Evolutionary conservation across 2,888 invertebrate genomes (phyloP).

Genomic region (Tenthredo notha): DNA sequence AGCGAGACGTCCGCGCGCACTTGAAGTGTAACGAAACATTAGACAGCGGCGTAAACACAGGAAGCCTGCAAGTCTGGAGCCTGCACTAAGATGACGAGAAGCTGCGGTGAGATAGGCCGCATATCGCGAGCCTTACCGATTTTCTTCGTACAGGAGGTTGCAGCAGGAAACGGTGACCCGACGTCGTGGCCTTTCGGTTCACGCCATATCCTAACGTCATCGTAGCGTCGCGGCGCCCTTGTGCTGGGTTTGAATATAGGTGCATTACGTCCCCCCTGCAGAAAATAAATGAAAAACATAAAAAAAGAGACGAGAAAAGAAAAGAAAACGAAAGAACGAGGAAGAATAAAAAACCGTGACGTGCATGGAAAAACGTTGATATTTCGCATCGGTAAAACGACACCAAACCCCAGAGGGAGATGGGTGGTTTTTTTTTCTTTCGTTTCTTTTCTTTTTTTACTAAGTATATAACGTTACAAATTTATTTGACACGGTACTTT

Average conservation of each 20-base stretch:
- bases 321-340: neutral
- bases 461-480: slow-evolving; percentile 61
- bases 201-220: slow-evolving; percentile 54
- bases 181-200: slow-evolving; percentile 30
- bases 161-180: slow-evolving; percentile 66
- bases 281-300: neutral
- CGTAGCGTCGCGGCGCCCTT: slow-evolving; percentile 1
- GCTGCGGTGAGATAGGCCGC: neutral
- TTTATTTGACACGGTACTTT: slow-evolving; percentile 54
- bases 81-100: slow-evolving; percentile 56
- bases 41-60: slow-evolving; percentile 68
- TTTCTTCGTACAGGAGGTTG: neutral
- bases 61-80: slow-evolving; percentile 59
- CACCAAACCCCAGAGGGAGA: slow-evolving; percentile 47
- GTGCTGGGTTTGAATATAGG: neutral
- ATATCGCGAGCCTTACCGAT: slow-evolving; percentile 55
- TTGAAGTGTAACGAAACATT: slow-evolving; percentile 65
- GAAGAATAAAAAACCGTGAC: slow-evolving; percentile 13
- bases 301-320: neutral
- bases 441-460: slow-evolving; percentile 17
- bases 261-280: neutral
- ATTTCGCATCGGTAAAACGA: slow-evolving; percentile 62
- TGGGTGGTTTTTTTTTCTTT: neutral
- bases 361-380: slow-evolving; percentile 57
- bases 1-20: slow-evolving; percentile 64